These are phyloP conservation scores for Noctilio leporinus DNA, from an alignment of 2,113 vertebrate genomes.

Conservation along the genomic window DNA sequence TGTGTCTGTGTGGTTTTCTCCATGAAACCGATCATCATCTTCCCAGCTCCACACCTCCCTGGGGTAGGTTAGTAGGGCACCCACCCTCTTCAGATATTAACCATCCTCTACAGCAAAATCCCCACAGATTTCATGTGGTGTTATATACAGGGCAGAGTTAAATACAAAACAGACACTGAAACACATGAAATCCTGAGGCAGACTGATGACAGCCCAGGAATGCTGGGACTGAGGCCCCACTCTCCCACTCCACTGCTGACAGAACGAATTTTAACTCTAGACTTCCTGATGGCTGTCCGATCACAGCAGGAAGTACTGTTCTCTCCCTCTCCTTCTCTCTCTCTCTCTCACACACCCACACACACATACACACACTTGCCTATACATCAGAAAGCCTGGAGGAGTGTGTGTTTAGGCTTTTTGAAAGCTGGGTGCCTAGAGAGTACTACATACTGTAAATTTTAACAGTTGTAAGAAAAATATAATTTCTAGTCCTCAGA, in stretches of 20 bases:
- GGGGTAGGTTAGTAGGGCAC: neutral
- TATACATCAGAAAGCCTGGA: neutral
- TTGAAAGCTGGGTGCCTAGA: neutral
- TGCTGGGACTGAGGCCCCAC: neutral
- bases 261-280: neutral
- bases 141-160: neutral
- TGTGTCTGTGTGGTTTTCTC: constrained; percentile 15
- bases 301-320: neutral
- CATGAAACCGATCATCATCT: neutral
- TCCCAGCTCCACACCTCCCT: neutral
- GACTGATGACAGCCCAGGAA: constrained; percentile 38
- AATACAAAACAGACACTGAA: constrained; percentile 44
- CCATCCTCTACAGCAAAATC: neutral
- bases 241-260: neutral
- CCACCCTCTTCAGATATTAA: constrained; percentile 15
- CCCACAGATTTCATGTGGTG: neutral
- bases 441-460: neutral
- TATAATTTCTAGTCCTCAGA: neutral
- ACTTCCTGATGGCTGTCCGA: neutral
- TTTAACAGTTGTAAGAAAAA: neutral
- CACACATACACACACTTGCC: neutral
- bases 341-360: neutral
- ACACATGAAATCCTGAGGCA: neutral
- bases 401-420: neutral
- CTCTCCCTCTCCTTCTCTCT: neutral